phyloP scores from a whole-genome alignment of 2,888 invertebrate genomes.

The Baccha elongata region DNA sequence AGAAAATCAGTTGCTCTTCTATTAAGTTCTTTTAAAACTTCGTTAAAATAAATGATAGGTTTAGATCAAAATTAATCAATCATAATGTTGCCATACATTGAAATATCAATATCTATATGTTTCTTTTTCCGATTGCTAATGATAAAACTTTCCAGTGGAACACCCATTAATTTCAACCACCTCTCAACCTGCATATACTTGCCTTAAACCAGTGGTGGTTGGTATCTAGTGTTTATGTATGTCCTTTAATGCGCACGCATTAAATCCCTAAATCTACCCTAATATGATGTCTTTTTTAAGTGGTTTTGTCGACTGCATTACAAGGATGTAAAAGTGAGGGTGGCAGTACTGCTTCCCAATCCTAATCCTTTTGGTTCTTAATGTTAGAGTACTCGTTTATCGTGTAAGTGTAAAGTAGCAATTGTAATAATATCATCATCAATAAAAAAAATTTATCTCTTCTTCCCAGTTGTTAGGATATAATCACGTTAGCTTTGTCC shows the following conservation, averaged over 20 bases:
- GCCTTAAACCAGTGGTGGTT: neutral
- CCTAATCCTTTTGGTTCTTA: conserved; percentile 34
- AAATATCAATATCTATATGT: no score
- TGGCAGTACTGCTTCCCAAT: conserved; percentile 1
- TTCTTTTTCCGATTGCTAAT: no score
- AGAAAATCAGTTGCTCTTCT: no score
- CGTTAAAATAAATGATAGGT: no score
- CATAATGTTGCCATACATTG: no score
- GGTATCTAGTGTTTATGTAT: conserved; percentile 1
- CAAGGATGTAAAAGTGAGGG: conserved; percentile 8
- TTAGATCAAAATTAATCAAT: no score
- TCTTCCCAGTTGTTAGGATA: conserved; percentile 20
- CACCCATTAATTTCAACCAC: neutral
- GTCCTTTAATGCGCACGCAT: conserved; percentile 55
- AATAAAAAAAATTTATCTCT: conserved; percentile 46
- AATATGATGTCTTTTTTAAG: conserved; percentile 64
- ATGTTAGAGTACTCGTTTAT: conserved; percentile 3
- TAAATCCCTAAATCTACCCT: conserved; percentile 60
- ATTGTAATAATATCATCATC: conserved; percentile 50
- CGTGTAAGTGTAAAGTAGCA: conserved; percentile 5
- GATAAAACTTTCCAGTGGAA: no score
- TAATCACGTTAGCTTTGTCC: conserved; percentile 27
- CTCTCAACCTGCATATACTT: neutral
- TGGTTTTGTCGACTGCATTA: conserved; percentile 59
- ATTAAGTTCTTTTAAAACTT: no score